A percentile compares a stretch with the other conserved stretches of the same genome.
These are phyloP conservation scores for Dipodomys merriami DNA, from an alignment of 2,113 vertebrate species.

Conservation along the genomic window DNA sequence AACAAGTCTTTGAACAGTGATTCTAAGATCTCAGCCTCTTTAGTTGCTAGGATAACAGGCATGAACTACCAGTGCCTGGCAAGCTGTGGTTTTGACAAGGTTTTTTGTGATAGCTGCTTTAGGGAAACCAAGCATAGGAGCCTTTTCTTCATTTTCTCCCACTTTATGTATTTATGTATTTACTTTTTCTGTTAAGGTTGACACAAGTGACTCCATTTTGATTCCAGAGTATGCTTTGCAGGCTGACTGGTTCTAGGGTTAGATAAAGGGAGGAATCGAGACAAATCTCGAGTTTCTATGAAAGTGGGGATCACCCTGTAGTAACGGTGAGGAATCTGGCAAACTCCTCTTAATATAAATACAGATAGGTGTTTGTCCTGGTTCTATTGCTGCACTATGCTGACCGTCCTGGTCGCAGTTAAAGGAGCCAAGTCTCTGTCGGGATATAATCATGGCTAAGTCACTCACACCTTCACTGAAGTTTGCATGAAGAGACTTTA, in stretches of 20 bases:
- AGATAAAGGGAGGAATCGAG: neutral
- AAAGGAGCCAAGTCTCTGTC: neutral
- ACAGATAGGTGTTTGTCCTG: neutral
- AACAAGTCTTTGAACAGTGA: no score
- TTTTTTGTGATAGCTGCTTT: neutral
- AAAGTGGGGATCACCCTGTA: neutral
- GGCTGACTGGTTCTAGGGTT: neutral
- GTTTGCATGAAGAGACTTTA: neutral
- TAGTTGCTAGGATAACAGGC: no score
- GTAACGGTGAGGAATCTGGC: neutral
- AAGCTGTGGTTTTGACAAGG: neutral
- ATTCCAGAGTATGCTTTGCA: neutral
- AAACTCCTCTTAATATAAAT: neutral
- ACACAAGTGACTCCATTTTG: neutral
- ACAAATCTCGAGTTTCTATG: neutral
- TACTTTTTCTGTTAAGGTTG: neutral
- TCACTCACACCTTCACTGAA: neutral
- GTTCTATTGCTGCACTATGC: neutral
- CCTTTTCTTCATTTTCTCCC: neutral
- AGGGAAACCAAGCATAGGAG: neutral
- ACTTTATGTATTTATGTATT: neutral
- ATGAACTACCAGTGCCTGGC: neutral
- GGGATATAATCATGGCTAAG: neutral
- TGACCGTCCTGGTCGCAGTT: neutral
- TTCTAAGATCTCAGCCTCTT: no score